Evolutionary conservation across 1,140 invertebrate genomes (phyloP).

Genomic region (Calycopis cecrops): DNA sequence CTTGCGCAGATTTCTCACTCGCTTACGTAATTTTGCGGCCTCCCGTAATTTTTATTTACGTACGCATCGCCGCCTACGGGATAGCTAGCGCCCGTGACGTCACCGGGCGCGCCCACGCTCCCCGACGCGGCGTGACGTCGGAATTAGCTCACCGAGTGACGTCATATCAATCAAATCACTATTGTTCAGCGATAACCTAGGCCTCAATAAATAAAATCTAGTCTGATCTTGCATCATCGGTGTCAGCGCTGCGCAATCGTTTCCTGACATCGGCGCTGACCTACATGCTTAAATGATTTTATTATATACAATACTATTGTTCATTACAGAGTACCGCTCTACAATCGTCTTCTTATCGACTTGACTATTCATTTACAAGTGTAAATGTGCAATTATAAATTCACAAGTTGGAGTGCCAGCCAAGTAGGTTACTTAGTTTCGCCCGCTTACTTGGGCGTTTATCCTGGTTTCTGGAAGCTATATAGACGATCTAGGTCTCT

Average conservation of each 20-base stretch:
- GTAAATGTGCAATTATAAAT: too few relatives aligned
- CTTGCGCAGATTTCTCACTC: conserved; percentile 63
- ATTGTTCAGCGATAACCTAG: conserved; percentile 38
- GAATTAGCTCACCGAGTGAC: conserved; percentile 45
- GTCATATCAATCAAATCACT: conserved; percentile 44
- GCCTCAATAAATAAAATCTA: conserved; percentile 37
- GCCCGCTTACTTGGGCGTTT: neutral
- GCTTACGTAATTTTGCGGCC: conserved; percentile 49
- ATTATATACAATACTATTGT: conserved; percentile 26
- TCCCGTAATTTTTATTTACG: conserved; percentile 47
- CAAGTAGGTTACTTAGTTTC: conserved; percentile 47
- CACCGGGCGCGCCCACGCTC: conserved; percentile 27
- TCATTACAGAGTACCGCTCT: conserved; percentile 3
- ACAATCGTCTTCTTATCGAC: too few relatives aligned
- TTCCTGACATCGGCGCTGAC: conserved; percentile 51
- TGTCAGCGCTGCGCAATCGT: conserved; percentile 45
- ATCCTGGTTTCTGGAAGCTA: neutral
- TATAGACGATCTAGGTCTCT: neutral
- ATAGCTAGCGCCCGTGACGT: conserved; percentile 51
- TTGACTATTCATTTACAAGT: too few relatives aligned
- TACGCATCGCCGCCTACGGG: conserved; percentile 31
- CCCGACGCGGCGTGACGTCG: conserved; percentile 45
- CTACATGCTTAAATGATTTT: conserved; percentile 46
- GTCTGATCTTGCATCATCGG: conserved; percentile 41
- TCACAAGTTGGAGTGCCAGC: conserved; percentile 21